phyloP scores from a whole-genome alignment of 1,140 invertebrate species.

The Drosophila biarmipes region DNA sequence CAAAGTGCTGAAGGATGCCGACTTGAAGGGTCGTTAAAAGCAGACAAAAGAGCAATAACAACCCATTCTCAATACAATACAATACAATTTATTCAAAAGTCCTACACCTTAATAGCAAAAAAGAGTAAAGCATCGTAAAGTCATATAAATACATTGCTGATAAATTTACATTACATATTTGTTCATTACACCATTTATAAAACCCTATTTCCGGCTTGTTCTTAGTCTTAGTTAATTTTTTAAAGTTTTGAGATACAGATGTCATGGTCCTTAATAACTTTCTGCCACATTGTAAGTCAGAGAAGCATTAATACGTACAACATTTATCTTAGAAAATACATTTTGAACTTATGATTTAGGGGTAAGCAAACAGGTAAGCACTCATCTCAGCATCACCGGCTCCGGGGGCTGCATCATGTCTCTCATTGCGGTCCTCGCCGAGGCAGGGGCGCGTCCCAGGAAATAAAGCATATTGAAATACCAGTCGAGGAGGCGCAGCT shows the following conservation, averaged over 20 bases:
- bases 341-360: conserved; percentile 13
- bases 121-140: conserved; percentile 3
- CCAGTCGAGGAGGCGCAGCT: conserved; percentile 42
- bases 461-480: conserved; percentile 71
- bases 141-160: conserved; percentile 1
- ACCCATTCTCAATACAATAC: not conserved
- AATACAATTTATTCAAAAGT: not conserved
- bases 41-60: not conserved
- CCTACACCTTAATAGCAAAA: not conserved
- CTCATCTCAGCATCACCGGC: not conserved
- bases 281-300: not conserved
- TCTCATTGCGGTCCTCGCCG: conserved; percentile 59
- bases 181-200: not conserved
- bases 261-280: not conserved
- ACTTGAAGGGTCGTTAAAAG: not conserved
- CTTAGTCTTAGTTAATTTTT: too few relatives aligned
- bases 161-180: not conserved
- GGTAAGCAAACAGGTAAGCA: not conserved
- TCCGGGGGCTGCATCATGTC: conserved; percentile 42
- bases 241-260: not conserved
- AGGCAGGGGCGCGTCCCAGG: conserved; percentile 67
- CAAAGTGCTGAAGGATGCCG: not conserved
- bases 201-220: not conserved
- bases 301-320: not conserved
- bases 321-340: conserved; percentile 1